phyloP scores from a whole-genome alignment of 2,113 vertebrate species.

The Helogale parvula region DNA sequence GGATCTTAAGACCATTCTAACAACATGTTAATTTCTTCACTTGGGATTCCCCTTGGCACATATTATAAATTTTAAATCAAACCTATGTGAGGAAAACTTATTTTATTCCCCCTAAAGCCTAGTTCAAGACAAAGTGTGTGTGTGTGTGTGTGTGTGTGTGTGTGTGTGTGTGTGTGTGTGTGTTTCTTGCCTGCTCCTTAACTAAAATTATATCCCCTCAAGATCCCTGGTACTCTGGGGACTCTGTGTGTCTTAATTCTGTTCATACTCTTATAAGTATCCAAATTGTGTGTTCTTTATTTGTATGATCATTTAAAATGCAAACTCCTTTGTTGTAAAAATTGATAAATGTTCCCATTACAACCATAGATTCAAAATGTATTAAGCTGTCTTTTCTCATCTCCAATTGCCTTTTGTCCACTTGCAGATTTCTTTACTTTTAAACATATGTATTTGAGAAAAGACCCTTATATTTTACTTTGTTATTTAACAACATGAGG shows the following conservation, averaged over 20 bases:
- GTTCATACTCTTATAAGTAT: background rate
- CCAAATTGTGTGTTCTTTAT: background rate
- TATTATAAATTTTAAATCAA: background rate
- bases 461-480: background rate
- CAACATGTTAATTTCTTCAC: background rate
- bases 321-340: background rate
- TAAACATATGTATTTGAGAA: background rate
- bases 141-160: background rate
- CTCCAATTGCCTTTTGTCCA: background rate
- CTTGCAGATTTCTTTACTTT: background rate
- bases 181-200: background rate
- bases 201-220: background rate
- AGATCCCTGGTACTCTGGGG: background rate
- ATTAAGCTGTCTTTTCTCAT: background rate
- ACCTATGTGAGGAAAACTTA: background rate
- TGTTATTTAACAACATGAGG: background rate
- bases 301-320: background rate
- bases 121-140: background rate
- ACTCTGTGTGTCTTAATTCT: background rate
- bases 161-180: background rate
- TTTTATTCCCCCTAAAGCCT: background rate
- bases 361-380: background rate
- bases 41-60: background rate
- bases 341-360: background rate
- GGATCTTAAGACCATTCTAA: background rate